Evolutionary conservation across 1,140 invertebrate genomes (phyloP), one percentile per base, ranked within the genome.

Genomic region (Drosophila novamexicana): DNA sequence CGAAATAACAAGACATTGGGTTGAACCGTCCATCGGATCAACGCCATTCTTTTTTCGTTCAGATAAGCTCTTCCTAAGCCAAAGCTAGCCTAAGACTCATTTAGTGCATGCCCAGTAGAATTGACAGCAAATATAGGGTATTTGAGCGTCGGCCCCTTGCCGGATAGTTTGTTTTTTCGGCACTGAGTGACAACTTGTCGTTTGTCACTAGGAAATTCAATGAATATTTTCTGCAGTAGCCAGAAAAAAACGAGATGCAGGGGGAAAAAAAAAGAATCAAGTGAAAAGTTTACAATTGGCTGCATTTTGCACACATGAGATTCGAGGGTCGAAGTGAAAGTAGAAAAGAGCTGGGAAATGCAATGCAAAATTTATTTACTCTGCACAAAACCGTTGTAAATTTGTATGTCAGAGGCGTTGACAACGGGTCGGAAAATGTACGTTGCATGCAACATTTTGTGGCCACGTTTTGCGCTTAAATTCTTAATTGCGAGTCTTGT

Each of bases 151-250:
- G n/a, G 2, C 5, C 1, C 8, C 6, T 6, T 10, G 1, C 4
- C 5, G 16, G n/a, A 22, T 29, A 29, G 3, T 29, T 29, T 36
- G 5, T 14, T 8, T 37, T 16, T 16, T 16, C 34, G 8, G 1
- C 32, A 36, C 66, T 77, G 73, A 83, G 66, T 74, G 83, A 89
- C 80, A 83, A 71, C 53, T 69, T 77, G 77, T 77, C 84, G 76
- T 80, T 83, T 80, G 84, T 88, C 81, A 83, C 84, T 88, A 74
- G 53, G 52, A 88, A 88, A 86, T 86, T 88, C 83, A 86, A 82
- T 88, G 82, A 86, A 86, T 86, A 86, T 86, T 86, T 86, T 67
- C 79, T 49, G 73, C 42, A 63, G 42, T 42, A 69, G 32, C 56
- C 32, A 22, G 36, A 39, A 74, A 62, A 36, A 40, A 29, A 29